Percentiles rank a stretch among this genome's conserved stretches.
Conservation (phyloP, 2,797 vertebrate species). For the Numenius phaeopus region DNA sequence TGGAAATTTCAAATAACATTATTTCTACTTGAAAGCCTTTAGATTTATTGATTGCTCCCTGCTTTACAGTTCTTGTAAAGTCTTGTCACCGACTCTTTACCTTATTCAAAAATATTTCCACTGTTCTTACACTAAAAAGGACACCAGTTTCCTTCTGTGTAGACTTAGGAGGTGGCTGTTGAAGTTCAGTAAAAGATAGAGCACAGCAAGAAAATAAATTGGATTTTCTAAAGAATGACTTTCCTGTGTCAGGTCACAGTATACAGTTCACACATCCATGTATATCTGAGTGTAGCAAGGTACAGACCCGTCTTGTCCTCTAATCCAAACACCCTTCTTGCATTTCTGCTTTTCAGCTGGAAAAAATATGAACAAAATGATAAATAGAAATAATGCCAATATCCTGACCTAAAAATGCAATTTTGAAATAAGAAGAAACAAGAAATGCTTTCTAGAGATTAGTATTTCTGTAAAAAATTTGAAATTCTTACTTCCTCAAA, state of each 20-base stretch:
- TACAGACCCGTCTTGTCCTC: not conserved
- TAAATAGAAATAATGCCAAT: not conserved
- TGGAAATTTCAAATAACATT: not conserved
- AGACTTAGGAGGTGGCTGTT: too few relatives aligned
- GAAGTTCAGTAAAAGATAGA: not conserved
- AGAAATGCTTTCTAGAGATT: not conserved
- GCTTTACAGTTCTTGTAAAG: not conserved
- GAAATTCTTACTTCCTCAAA: not conserved
- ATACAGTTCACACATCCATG: accelerated
- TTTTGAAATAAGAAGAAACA: not conserved
- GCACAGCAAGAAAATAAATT: not conserved
- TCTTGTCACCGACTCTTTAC: not conserved
- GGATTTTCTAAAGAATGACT: not conserved
- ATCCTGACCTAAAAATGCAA: accelerated
- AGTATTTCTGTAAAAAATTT: not conserved
- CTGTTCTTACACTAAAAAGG: not conserved
- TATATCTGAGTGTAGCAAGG: not conserved
- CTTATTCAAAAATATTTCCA: not conserved
- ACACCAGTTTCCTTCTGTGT: not conserved
- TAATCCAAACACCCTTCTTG: not conserved
- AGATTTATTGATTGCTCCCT: not conserved
- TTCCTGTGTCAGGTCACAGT: not conserved
- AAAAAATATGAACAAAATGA: not conserved
- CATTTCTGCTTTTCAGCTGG: not conserved
- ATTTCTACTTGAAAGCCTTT: not conserved